Evolutionary conservation across 2,888 invertebrate genomes (phyloP).

Genomic region (Himalopsyche anomala): DNA sequence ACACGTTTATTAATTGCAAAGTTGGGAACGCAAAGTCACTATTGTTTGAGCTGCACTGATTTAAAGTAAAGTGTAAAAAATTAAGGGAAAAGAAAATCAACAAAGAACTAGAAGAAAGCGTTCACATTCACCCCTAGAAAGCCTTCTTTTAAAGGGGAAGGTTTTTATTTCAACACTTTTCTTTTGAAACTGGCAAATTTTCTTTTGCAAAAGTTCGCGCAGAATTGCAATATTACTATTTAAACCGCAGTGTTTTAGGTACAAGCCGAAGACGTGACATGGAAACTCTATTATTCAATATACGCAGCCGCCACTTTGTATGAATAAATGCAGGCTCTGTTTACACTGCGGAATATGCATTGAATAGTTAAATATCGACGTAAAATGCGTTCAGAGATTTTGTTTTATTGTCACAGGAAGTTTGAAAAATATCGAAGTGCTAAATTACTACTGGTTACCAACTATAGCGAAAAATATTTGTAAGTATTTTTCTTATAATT

Average conservation of each 20-base stretch:
- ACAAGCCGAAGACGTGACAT: slow-evolving; percentile 56
- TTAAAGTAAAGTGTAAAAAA: slow-evolving; percentile 55
- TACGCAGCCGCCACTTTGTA: background rate
- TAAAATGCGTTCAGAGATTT: slow-evolving; percentile 4
- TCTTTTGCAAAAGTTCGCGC: slow-evolving; percentile 54
- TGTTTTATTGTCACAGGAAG: background rate
- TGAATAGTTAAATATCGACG: slow-evolving; percentile 28
- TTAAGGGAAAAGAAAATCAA: slow-evolving; percentile 59
- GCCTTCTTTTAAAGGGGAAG: slow-evolving; percentile 45
- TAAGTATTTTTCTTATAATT: no score
- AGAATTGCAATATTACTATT: slow-evolving; percentile 64
- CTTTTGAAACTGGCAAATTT: slow-evolving; percentile 56
- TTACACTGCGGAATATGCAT: slow-evolving; percentile 9
- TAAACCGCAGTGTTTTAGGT: slow-evolving; percentile 58
- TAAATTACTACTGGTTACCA: no score
- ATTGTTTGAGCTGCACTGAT: no score
- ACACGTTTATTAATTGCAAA: no score
- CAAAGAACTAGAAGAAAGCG: slow-evolving; percentile 39
- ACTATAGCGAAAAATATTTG: no score
- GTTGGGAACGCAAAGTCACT: no score
- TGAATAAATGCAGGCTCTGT: slow-evolving; percentile 18
- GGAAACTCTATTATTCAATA: slow-evolving; percentile 50
- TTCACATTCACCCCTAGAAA: slow-evolving; percentile 6
- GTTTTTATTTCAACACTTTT: slow-evolving; percentile 52
- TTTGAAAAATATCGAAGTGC: no score